Percentiles rank a stretch among this genome's conserved stretches.
Evolutionary conservation across 2,113 vertebrate species (phyloP).

Genomic region (Oreamnos americanus): DNA sequence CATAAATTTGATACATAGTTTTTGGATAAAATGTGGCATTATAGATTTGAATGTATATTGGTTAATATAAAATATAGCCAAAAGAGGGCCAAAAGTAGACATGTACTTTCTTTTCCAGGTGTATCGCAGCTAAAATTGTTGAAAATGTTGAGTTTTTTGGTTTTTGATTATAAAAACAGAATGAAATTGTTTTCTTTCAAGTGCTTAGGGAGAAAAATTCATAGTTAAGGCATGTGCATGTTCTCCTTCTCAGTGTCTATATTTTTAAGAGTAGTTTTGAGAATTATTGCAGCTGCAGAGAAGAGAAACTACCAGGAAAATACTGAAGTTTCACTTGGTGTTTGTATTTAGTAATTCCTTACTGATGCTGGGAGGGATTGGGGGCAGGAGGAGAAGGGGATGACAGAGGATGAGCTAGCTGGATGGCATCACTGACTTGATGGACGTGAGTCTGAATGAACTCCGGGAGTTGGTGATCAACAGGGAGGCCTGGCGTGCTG

Average conservation of each 20-base stretch:
- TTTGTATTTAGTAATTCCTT: conserved; percentile 43
- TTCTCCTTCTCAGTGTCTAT: neutral
- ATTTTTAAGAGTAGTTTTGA: conserved; percentile 28
- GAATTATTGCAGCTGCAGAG: neutral
- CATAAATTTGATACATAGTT: neutral
- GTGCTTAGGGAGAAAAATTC: neutral
- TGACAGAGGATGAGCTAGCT: too few relatives aligned
- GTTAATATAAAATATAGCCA: conserved; percentile 13
- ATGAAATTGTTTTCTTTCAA: conserved; percentile 22
- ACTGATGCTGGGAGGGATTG: neutral
- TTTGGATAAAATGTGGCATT: neutral
- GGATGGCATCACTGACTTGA: too few relatives aligned
- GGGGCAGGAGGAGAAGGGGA: too few relatives aligned
- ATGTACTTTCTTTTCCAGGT: neutral
- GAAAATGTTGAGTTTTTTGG: neutral
- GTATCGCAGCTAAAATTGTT: conserved; percentile 5
- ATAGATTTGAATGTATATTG: neutral
- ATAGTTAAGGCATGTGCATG: neutral
- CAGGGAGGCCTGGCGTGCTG: too few relatives aligned
- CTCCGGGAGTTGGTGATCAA: too few relatives aligned
- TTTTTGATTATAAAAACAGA: conserved; percentile 39
- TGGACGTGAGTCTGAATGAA: too few relatives aligned
- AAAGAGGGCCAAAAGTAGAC: neutral
- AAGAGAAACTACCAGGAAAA: conserved; percentile 48
- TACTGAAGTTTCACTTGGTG: neutral